Conservation (phyloP, 2,113 vertebrate species). For the Sitta europaea region DNA sequence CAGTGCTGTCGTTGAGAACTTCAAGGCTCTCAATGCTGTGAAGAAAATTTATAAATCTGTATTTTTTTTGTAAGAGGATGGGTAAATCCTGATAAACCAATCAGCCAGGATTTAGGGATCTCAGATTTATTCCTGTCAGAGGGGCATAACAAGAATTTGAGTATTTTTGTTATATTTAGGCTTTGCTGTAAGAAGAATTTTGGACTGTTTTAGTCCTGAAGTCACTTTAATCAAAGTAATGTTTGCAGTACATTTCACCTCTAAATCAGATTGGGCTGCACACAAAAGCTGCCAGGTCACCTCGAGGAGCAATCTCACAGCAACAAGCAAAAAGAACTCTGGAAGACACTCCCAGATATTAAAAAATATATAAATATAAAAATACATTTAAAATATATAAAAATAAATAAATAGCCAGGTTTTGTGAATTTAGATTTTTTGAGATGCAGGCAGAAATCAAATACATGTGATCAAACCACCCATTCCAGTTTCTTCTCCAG, state of each 20-base stretch:
- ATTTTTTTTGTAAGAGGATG: neutral
- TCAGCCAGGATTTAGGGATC: neutral
- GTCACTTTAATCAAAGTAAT: neutral
- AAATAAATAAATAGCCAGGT: neutral
- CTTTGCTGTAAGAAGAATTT: neutral
- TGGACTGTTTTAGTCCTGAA: neutral
- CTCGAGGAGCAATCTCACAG: neutral
- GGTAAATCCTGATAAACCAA: neutral
- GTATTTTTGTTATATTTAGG: neutral
- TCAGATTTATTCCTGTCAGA: neutral
- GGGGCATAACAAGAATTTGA: neutral
- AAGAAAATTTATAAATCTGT: neutral
- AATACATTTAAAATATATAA: neutral
- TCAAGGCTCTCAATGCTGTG: rapidly evolving
- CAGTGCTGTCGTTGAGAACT: neutral
- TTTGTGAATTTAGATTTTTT: neutral
- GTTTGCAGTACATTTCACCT: neutral
- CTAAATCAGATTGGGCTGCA: neutral
- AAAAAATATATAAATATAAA: neutral
- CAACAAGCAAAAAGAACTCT: neutral
- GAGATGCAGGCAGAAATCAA: neutral
- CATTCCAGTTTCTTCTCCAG: neutral
- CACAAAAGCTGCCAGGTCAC: neutral
- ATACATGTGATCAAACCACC: rapidly evolving
- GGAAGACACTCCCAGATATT: no score